Base-by-base conservation (phyloP, 1,140 invertebrate species). In the Drosophila sulfurigaster region DNA sequence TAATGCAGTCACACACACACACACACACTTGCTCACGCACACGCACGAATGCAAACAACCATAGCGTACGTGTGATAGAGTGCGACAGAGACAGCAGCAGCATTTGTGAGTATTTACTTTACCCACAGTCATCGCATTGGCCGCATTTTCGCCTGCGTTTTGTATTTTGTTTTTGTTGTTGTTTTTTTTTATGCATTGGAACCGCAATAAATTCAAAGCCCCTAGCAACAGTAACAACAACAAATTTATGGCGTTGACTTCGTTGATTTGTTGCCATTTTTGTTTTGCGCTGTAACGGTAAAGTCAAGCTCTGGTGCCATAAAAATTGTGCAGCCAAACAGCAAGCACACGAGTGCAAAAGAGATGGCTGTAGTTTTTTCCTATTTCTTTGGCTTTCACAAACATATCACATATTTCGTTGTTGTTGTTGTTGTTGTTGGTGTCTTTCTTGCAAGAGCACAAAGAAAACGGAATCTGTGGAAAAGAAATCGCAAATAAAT, bases 401-500 rank as follows among this genome's bases (percentile, higher is more conserved):
- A 8, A 38, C 8, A 10, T 38, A 38, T 32, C 10, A 10, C 10
- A 10, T 10, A 32, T 38, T 38, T 25, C 20, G 35, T 1, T 35
- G 5, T 32, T 32, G 5, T 32, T 30, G 5, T 30, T 30, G 28
- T 5, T 32, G 5, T 38, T 38, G 35, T 11, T 38, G 35, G 7
- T 38, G 10, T 69, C 56, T 67, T 70, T 28, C 51, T 78, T 58
- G 52, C 75, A 57, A 30, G 48, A 16, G 57, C 46, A n/a, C 32
- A 28, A 35, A 51, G 51, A 54, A 62, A 79, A 68, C 56, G 63
- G 58, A 51, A 54, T 63, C 45, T 70, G 49, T 48, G 32, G 51
- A 69, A 76, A 68, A 64, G 32, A 88, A 88, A 88, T 85, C 85
- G 77, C 81, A 85, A 25, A 88, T 85, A 89, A 88, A 85, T 88